These are phyloP conservation scores for Lepidocyrtinus sp. DNA, from an alignment of 2,888 invertebrate genomes.

Conservation along the genomic window DNA sequence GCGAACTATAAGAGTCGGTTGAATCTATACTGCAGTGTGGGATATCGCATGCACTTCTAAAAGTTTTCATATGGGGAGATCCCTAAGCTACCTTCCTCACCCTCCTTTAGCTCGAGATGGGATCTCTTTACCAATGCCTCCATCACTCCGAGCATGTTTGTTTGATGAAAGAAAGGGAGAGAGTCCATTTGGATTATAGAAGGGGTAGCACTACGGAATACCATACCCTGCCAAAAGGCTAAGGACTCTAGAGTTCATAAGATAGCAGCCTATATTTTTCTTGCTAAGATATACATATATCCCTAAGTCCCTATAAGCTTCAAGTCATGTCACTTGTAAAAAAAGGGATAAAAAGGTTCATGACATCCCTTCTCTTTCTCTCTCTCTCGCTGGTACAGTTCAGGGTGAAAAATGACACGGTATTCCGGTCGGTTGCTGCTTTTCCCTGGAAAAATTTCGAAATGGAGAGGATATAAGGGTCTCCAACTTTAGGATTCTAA, in stretches of 20 bases:
- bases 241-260: too few relatives aligned
- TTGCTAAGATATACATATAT: neutral
- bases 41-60: neutral
- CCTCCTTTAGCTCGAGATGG: constrained; percentile 46
- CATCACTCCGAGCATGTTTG: constrained; percentile 22
- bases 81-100: constrained; percentile 57
- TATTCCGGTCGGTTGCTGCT: constrained; percentile 4
- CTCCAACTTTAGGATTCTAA: too few relatives aligned
- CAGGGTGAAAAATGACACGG: constrained; percentile 1
- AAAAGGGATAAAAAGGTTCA: constrained; percentile 46
- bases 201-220: neutral
- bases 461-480: neutral
- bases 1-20: too few relatives aligned
- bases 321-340: constrained; percentile 24
- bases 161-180: neutral
- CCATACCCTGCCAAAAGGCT: too few relatives aligned
- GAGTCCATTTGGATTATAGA: constrained; percentile 2
- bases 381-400: neutral
- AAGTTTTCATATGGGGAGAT: constrained; percentile 1
- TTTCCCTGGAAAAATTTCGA: neutral
- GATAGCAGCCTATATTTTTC: too few relatives aligned
- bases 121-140: constrained; percentile 22
- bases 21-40: neutral
- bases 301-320: neutral
- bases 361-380: constrained; percentile 30